These are phyloP conservation scores for Ypsolopha scabrella DNA, from an alignment of 2,888 invertebrate genomes.

Conservation along the genomic window DNA sequence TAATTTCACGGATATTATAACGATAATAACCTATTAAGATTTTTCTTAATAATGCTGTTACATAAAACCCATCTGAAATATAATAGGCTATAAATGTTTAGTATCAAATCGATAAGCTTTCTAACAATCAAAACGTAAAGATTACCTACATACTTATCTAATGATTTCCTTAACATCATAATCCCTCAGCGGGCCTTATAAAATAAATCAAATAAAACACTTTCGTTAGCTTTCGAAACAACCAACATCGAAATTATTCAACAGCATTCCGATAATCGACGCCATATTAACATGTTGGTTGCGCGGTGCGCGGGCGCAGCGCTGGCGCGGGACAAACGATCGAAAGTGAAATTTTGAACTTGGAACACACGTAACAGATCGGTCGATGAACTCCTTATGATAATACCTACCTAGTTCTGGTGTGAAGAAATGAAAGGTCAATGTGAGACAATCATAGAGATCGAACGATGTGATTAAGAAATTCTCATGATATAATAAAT, in stretches of 20 bases:
- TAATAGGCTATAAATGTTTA: too few species aligned
- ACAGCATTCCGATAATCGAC: constrained; percentile 5
- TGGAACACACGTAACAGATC: constrained; percentile 15
- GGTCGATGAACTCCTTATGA: constrained; percentile 14
- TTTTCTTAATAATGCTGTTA: too few species aligned
- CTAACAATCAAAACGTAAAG: too few species aligned
- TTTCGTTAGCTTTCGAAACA: constrained; percentile 4
- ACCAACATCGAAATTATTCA: constrained; percentile 10
- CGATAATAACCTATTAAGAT: too few species aligned
- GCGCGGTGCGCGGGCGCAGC: constrained; percentile 9
- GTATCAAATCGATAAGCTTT: too few species aligned
- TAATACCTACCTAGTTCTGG: not conserved
- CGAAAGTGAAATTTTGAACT: constrained; percentile 17
- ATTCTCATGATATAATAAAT: too few species aligned
- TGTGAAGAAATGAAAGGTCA: constrained; percentile 1
- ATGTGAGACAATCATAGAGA: not conserved
- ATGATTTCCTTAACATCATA: too few species aligned
- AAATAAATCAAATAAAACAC: not conserved
- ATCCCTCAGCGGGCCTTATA: too few species aligned
- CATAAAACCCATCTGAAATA: too few species aligned
- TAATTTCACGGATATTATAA: too few species aligned
- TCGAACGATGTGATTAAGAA: too few species aligned
- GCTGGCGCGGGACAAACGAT: constrained; percentile 3
- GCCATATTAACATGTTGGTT: not conserved
- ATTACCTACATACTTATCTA: too few species aligned